phyloP scores from a whole-genome alignment of 2,888 invertebrate species.

The Loripinus fragilis region DNA sequence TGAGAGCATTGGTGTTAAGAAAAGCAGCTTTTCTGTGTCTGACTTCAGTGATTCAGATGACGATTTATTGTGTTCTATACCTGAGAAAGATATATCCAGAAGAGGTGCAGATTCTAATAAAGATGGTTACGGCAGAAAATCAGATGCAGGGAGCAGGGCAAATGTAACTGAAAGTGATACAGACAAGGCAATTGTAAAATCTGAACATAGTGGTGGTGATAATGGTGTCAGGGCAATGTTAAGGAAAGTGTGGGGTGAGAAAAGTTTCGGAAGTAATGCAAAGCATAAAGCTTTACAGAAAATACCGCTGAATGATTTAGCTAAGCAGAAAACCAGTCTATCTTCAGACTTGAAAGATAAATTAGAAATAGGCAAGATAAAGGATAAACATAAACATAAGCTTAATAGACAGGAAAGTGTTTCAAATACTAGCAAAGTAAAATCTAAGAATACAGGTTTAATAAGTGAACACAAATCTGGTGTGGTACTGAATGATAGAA shows the following conservation, averaged over 20 bases:
- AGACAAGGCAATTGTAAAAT: not conserved
- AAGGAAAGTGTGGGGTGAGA: conserved; percentile 64
- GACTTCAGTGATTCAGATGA: conserved; percentile 58
- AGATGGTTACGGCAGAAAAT: not conserved
- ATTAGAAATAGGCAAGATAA: not conserved
- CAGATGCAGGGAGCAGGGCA: not conserved
- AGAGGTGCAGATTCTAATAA: not conserved
- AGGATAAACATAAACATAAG: not conserved
- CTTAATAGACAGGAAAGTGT: not conserved
- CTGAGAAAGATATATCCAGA: not conserved
- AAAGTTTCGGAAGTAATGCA: conserved; percentile 35
- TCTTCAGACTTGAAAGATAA: not conserved
- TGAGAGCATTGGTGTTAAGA: too few species aligned
- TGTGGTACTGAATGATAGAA: not conserved
- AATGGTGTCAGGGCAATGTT: conserved; percentile 61
- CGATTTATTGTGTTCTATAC: conserved; percentile 40
- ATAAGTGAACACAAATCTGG: not conserved
- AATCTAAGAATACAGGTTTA: too few species aligned
- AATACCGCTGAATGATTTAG: not conserved
- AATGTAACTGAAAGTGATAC: not conserved
- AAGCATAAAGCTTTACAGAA: conserved; percentile 1
- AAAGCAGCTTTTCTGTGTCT: conserved; percentile 28
- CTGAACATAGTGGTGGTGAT: not conserved
- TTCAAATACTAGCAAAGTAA: too few species aligned
- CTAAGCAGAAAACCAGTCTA: not conserved